phyloP scores from a whole-genome alignment of 2,113 vertebrate genomes.

The Agelaius tricolor region DNA sequence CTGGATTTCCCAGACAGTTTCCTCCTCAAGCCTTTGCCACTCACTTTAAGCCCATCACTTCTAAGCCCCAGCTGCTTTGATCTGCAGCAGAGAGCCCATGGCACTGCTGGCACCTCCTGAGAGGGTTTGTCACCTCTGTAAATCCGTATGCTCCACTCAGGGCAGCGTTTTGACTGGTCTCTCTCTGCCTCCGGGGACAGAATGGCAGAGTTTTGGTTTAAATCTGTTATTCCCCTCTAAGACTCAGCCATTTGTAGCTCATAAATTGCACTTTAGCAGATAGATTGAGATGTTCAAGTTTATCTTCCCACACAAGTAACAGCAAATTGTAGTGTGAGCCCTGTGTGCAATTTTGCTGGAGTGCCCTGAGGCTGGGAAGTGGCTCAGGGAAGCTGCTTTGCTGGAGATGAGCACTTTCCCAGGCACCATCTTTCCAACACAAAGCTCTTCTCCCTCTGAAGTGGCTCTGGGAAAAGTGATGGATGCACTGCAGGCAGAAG shows the following conservation, averaged over 20 bases:
- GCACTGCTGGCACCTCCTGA: not conserved
- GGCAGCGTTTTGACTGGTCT: not conserved
- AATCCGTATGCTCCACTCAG: not conserved
- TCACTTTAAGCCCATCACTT: not conserved
- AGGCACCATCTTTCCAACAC: not conserved
- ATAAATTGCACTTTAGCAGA: not conserved
- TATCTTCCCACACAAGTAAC: conserved; percentile 7
- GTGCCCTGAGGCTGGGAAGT: not conserved
- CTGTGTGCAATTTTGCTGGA: not conserved
- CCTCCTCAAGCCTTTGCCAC: not conserved
- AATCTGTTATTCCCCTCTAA: not conserved
- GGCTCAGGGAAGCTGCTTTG: not conserved
- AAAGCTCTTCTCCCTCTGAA: not conserved
- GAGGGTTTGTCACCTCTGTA: not conserved
- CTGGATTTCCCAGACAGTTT: not conserved
- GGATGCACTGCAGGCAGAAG: not conserved
- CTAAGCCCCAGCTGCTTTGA: not conserved
- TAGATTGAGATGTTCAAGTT: conserved; percentile 6
- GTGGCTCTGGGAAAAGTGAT: not conserved
- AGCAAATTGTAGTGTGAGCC: not conserved
- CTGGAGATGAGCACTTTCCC: not conserved
- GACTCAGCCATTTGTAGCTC: conserved; percentile 14
- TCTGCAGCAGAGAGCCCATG: not conserved
- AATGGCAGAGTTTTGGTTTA: not conserved
- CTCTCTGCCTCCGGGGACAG: not conserved